Base-by-base conservation (phyloP, 2,888 invertebrate genomes). In the Campoplex capitator region DNA sequence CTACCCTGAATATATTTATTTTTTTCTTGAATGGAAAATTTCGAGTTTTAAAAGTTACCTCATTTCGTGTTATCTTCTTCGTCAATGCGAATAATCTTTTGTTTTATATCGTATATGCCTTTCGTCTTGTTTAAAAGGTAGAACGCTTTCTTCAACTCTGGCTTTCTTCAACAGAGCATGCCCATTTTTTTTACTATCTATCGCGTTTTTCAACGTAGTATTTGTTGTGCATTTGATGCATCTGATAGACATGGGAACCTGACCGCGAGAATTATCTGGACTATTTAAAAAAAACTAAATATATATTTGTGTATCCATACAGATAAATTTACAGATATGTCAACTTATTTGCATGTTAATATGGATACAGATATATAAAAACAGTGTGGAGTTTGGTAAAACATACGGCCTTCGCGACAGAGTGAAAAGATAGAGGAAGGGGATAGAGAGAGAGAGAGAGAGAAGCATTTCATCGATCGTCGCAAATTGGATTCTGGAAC, bases 401-500 rank as follows among this genome's bases (percentile, higher is more conserved):
- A 68, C 28, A 67, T 32, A 58, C 65, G 58, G 45, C 28, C 56
- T 51, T 48, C n/a, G 58, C 38, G 56, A 32, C 16, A n/a, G 56
- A 77, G 54, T n/a, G 54, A 42, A 58, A 38, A 67, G 68, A 75
- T 23, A 78, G 67, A 75, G 67, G 73, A 35, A 68, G 82, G 84
- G 77, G 83, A 80, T 67, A 79, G 65, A 71, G 79, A 87, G 73
- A 87, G 82, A 84, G 82, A 79, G 65, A 71, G 79, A 87, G 73
- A 87, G 82, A 84, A 82, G 89, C 82, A 68, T 88, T 84, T 68
- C 85, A 91, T 91, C 91, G 91, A 91, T 91, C 91, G 90, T 76
- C 65, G 86, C 89, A 91, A 91, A 91, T 91, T 91, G 90, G 91
- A 91, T 91, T 91, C 88, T 84, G 89, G 89, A 45, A 76, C 83